Evolutionary conservation across 1,140 invertebrate species (phyloP).

Genomic region (Drosophila trapezifrons): DNA sequence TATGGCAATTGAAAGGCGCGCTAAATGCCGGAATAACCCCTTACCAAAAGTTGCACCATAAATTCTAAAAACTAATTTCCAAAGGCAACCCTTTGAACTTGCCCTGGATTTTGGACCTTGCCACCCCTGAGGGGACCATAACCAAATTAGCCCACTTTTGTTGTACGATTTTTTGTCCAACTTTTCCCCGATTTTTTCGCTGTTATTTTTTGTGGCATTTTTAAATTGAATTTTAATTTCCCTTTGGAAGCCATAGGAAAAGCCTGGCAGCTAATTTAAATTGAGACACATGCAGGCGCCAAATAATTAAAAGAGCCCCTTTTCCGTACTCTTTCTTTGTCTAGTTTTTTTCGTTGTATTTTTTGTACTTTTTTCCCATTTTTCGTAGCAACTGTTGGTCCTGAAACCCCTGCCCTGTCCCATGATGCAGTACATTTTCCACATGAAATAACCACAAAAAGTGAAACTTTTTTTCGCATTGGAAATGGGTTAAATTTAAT

Average conservation of each 20-base stretch:
- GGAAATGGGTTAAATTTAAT: slow-evolving; percentile 83
- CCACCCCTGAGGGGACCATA: slow-evolving; percentile 43
- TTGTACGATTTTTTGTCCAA: slow-evolving; percentile 45
- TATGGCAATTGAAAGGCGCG: slow-evolving; percentile 79
- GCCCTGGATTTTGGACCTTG: slow-evolving; percentile 3
- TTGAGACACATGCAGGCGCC: slow-evolving; percentile 81
- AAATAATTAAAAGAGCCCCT: slow-evolving; percentile 77
- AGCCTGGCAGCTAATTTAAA: slow-evolving; percentile 76
- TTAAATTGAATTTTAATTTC: slow-evolving; percentile 83
- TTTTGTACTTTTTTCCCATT: slow-evolving; percentile 8
- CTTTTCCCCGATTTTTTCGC: slow-evolving; percentile 43
- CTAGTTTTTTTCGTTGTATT: slow-evolving; percentile 9
- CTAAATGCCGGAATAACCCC: slow-evolving; percentile 27
- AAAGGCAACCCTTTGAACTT: slow-evolving; percentile 74
- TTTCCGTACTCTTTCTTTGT: slow-evolving; percentile 43
- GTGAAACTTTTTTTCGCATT: slow-evolving; percentile 65
- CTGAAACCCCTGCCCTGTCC: slow-evolving; percentile 11
- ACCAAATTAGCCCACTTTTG: slow-evolving; percentile 75
- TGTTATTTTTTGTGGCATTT: slow-evolving; percentile 73
- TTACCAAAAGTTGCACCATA: slow-evolving; percentile 38
- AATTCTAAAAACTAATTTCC: slow-evolving; percentile 78
- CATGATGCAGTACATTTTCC: slow-evolving; percentile 83
- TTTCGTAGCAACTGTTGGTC: slow-evolving; percentile 66
- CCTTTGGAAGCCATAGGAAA: slow-evolving; percentile 27
- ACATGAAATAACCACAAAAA: slow-evolving; percentile 83